Evolutionary conservation across 2,797 vertebrate species (phyloP).

Genomic region (Philypnodon macrostomus): DNA sequence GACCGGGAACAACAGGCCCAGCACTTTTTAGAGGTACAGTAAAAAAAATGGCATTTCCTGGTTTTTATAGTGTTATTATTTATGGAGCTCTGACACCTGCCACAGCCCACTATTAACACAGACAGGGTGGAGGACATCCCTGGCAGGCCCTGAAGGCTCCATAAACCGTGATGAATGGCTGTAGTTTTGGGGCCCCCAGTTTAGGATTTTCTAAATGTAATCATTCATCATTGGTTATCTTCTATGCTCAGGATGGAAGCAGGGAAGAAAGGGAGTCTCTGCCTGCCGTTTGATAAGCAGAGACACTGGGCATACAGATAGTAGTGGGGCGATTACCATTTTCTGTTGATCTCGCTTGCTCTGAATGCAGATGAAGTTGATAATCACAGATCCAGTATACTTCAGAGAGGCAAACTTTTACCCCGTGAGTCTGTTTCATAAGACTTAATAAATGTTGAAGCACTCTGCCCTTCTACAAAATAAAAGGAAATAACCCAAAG

Average conservation of each 20-base stretch:
- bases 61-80: constrained; percentile 54
- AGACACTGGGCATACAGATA: constrained; percentile 68
- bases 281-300: constrained; percentile 64
- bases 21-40: constrained; percentile 91
- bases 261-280: constrained; percentile 49
- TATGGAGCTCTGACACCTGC: constrained; percentile 61
- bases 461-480: constrained; percentile 42
- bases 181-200: constrained; percentile 57
- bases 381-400: constrained; percentile 62
- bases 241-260: constrained; percentile 56
- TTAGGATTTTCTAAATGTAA: constrained; percentile 67
- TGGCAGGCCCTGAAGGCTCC: constrained; percentile 61
- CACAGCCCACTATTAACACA: constrained; percentile 55
- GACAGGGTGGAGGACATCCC: constrained; percentile 56
- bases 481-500: constrained; percentile 51
- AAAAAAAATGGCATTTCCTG: constrained; percentile 23
- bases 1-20: constrained; percentile 94
- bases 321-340: constrained; percentile 67
- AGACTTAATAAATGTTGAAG: constrained; percentile 54
- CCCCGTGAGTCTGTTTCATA: constrained; percentile 32
- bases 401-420: constrained; percentile 55
- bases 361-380: constrained; percentile 73
- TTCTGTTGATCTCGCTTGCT: constrained; percentile 49
- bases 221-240: constrained; percentile 76
- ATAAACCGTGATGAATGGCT: constrained; percentile 69